Evolutionary conservation across 2,888 invertebrate genomes (phyloP), one percentile per base, ranked within the genome.

Genomic region (Chrysodeixis includens): DNA sequence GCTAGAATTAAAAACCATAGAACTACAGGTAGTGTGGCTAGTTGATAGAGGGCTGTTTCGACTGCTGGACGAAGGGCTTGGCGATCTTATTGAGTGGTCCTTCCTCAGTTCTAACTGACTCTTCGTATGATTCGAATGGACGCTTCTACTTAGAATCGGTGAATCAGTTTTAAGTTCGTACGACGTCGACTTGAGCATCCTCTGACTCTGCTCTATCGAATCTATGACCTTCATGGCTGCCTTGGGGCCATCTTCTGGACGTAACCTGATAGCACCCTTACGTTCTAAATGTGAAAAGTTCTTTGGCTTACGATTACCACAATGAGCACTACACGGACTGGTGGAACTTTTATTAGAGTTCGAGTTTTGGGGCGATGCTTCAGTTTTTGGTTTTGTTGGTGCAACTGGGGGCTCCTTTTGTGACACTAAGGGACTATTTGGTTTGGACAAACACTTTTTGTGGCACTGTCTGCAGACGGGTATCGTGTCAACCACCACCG

Each of bases 391-490:
- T 82, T 91, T 93, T 30, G 83, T 76, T 18, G 89, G 88, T 76
- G 87, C 85, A 20, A 86, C 62, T 30, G 90, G 85, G 20, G 92
- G 89, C 82, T 93, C 93, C 85, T 92, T 94, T 81, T 94, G 94
- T 16, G 95, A 92, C 66, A 94, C 85, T 80, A 94, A 86, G 8
- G 95, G 95, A 80, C 94, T 95, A 79, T 95, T 96, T 70, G 95
- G 95, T 84, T 95, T 95, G 8, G 96, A 95, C 74, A 96, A 95
- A 92, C 97, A 97, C 85, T 97, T 97, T 92, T 97, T 97, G 86
- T 97, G 97, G 91, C 97, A 97, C 90, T 97, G 97, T 76, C 97
- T 96, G 91, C 97, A 97, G 62, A 97, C 97, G 62, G 97, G 96
- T 83, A 97, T 95, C 65, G 96, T 96, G 90, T 97, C 97, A 70